Evolutionary conservation across 2,888 invertebrate genomes (phyloP).

Genomic region (Tuberolachnus salignus): DNA sequence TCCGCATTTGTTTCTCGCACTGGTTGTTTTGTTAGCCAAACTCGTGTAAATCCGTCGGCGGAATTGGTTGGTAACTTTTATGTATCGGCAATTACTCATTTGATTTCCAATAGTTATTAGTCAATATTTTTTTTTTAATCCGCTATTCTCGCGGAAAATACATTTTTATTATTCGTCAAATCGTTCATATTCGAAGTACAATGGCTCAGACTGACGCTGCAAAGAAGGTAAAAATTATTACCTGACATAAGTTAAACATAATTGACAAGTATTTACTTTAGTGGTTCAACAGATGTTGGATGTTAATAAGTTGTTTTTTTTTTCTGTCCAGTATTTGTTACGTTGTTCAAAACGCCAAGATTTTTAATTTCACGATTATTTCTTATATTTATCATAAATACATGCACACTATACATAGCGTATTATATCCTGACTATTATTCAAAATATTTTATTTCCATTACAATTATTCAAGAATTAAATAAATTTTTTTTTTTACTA

Average conservation of each 20-base stretch:
- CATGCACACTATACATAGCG: too few relatives aligned
- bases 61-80: neutral
- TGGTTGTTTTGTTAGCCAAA: neutral
- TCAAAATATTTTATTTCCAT: too few relatives aligned
- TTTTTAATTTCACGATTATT: too few relatives aligned
- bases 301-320: neutral
- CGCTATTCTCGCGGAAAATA: neutral
- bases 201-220: conserved; percentile 38
- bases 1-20: conserved; percentile 23
- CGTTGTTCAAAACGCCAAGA: too few relatives aligned
- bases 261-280: neutral
- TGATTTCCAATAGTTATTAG: neutral
- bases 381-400: too few relatives aligned
- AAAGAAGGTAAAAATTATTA: conserved; percentile 16
- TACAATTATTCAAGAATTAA: too few relatives aligned
- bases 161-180: neutral
- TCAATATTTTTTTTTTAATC: neutral
- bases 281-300: neutral
- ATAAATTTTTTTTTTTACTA: too few relatives aligned
- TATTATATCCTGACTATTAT: too few relatives aligned
- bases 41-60: neutral
- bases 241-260: neutral
- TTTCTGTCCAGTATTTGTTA: neutral
- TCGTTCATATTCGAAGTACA: neutral
- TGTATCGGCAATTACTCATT: neutral